phyloP scores from a whole-genome alignment of 1,140 invertebrate species.

The Drosophila sucinea region DNA sequence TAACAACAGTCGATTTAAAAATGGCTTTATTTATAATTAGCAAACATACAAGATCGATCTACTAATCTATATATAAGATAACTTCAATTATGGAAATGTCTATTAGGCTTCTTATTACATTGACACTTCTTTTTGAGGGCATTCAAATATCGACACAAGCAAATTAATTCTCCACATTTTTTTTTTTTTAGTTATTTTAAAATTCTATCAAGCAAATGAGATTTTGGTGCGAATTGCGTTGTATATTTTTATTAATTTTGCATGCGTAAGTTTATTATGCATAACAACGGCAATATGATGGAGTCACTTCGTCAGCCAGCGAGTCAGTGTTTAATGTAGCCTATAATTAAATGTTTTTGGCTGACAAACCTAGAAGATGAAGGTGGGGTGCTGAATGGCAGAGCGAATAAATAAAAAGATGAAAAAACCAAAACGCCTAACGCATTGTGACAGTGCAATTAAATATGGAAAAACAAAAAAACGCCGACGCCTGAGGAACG shows the following conservation, averaged over 20 bases:
- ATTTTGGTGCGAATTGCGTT: conserved; percentile 18
- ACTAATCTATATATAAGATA: no score
- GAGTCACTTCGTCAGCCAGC: conserved; percentile 8
- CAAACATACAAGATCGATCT: no score
- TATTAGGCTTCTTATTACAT: no score
- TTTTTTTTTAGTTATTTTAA: conserved; percentile 17
- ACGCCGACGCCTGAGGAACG: not conserved
- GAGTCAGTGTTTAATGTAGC: conserved; percentile 17
- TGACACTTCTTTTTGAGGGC: no score
- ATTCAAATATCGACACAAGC: not conserved
- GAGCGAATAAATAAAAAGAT: not conserved
- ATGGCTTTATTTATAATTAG: no score
- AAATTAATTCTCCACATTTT: not conserved
- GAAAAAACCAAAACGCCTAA: conserved; percentile 14
- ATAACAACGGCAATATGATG: conserved; percentile 17
- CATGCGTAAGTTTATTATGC: conserved; percentile 24
- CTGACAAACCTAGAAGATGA: conserved; percentile 7
- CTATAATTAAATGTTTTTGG: conserved; percentile 16
- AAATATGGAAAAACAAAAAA: conserved; percentile 1
- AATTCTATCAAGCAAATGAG: conserved; percentile 22
- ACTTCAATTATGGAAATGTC: no score
- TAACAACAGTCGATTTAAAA: no score
- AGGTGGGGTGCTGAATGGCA: not conserved
- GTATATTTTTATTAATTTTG: conserved; percentile 18
- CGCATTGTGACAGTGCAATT: conserved; percentile 19